These are phyloP conservation scores for Rotaria sp. DNA, from an alignment of 2,888 invertebrate genomes.

Conservation along the genomic window DNA sequence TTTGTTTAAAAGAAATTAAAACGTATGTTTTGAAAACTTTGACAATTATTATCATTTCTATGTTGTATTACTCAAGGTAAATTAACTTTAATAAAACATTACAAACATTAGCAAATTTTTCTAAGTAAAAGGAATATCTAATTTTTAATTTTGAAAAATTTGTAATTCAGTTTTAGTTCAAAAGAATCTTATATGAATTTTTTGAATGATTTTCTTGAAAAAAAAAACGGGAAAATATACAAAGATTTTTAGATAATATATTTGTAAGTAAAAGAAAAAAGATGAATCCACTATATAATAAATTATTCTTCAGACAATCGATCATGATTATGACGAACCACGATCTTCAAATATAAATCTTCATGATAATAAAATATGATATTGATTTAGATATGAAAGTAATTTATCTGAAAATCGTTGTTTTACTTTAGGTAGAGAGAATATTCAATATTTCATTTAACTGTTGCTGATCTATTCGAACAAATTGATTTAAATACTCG, in stretches of 20 bases:
- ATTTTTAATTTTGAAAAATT: neutral
- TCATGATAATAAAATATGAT: neutral
- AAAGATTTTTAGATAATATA: neutral
- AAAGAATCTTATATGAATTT: slow-evolving; percentile 30
- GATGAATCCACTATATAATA: too few species aligned
- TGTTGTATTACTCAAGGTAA: slow-evolving; percentile 81
- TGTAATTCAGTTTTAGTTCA: neutral
- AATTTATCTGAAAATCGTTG: too few species aligned
- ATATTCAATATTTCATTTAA: neutral
- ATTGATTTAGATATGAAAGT: slow-evolving; percentile 31
- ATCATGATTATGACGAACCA: slow-evolving; percentile 18
- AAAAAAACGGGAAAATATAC: slow-evolving; percentile 4
- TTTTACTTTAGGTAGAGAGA: too few species aligned
- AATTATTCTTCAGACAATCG: neutral
- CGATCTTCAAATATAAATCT: neutral
- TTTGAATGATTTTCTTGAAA: slow-evolving; percentile 28
- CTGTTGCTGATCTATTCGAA: neutral
- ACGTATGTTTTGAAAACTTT: slow-evolving; percentile 42
- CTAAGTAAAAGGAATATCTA: slow-evolving; percentile 59
- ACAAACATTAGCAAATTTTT: slow-evolving; percentile 87
- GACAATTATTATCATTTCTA: slow-evolving; percentile 55
- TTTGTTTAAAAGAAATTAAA: slow-evolving; percentile 49
- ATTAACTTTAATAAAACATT: slow-evolving; percentile 85
- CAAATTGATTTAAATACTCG: neutral
- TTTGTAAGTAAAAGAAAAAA: neutral